These are phyloP conservation scores for Lochmaea capreae DNA, from an alignment of 2,888 invertebrate genomes.

Conservation along the genomic window DNA sequence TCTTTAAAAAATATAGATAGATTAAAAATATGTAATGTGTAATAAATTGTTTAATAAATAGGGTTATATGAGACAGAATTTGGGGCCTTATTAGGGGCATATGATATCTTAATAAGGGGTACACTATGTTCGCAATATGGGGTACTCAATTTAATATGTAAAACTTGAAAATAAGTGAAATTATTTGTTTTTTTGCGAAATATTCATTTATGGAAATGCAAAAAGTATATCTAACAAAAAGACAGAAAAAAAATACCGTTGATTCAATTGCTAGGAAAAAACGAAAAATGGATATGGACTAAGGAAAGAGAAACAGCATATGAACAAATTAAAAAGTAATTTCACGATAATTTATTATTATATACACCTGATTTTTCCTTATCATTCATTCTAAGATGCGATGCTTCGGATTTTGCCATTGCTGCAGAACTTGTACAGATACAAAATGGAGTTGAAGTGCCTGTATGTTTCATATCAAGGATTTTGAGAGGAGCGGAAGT, in stretches of 20 bases:
- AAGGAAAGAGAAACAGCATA: constrained; percentile 13
- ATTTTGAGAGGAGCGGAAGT: constrained; percentile 13
- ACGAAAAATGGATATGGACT: constrained; percentile 25
- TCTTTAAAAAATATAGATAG: too few relatives aligned
- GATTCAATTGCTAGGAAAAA: constrained; percentile 22
- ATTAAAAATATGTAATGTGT: too few relatives aligned
- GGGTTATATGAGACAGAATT: too few relatives aligned
- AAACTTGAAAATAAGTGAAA: too few relatives aligned
- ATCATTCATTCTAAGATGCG: constrained; percentile 24
- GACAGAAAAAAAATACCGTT: constrained; percentile 12
- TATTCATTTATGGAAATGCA: too few relatives aligned
- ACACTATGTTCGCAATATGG: too few relatives aligned
- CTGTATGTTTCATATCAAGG: constrained; percentile 17
- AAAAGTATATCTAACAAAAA: too few relatives aligned
- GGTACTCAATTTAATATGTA: too few relatives aligned
- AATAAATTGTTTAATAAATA: too few relatives aligned
- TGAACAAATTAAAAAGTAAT: constrained; percentile 14
- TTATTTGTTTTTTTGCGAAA: too few relatives aligned
- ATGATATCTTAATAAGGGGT: too few relatives aligned
- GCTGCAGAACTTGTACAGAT: constrained; percentile 26
- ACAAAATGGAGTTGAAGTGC: constrained; percentile 13
- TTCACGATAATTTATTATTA: constrained; percentile 13
- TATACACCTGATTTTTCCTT: constrained; percentile 10
- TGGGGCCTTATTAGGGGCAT: too few relatives aligned
- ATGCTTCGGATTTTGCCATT: constrained; percentile 17